Evolutionary conservation across 2,888 invertebrate species (phyloP).

Genomic region (Stenotaenia linearis): DNA sequence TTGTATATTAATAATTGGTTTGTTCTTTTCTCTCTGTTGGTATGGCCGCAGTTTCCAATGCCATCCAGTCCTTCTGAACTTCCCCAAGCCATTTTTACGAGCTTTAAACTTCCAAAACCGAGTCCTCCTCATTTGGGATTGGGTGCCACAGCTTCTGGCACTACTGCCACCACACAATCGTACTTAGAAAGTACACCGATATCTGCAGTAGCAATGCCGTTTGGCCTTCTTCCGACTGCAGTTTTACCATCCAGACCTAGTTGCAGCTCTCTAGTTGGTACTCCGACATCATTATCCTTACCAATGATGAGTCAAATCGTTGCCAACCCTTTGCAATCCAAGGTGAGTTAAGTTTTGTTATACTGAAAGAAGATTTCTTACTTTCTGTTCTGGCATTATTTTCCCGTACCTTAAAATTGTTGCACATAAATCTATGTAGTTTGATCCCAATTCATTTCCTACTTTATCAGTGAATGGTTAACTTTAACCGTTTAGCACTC

Average conservation of each 20-base stretch:
- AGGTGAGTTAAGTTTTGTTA: background rate
- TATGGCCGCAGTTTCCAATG: conserved; percentile 35
- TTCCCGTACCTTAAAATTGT: background rate
- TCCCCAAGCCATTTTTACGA: conserved; percentile 87
- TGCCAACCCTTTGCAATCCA: background rate
- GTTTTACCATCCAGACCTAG: conserved; percentile 11
- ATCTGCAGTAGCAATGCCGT: conserved; percentile 31
- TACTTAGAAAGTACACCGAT: conserved; percentile 27
- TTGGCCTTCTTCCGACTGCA: conserved; percentile 29
- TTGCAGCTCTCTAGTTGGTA: conserved; percentile 35
- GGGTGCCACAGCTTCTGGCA: background rate
- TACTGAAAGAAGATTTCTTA: background rate
- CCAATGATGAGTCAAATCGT: conserved; percentile 17
- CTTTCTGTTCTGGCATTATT: background rate
- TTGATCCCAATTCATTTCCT: background rate
- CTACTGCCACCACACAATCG: conserved; percentile 27
- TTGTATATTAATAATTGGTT: conserved; percentile 31
- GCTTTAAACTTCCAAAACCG: conserved; percentile 80
- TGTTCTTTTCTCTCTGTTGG: conserved; percentile 32
- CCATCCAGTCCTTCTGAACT: conserved; percentile 51
- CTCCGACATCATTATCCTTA: conserved; percentile 27
- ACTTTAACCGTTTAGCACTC: conserved; percentile 32
- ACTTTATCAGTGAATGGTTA: background rate
- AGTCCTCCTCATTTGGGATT: conserved; percentile 28
- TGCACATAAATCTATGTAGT: too few relatives aligned